phyloP scores from a whole-genome alignment of 2,888 invertebrate species.

The Lutraria lutraria region DNA sequence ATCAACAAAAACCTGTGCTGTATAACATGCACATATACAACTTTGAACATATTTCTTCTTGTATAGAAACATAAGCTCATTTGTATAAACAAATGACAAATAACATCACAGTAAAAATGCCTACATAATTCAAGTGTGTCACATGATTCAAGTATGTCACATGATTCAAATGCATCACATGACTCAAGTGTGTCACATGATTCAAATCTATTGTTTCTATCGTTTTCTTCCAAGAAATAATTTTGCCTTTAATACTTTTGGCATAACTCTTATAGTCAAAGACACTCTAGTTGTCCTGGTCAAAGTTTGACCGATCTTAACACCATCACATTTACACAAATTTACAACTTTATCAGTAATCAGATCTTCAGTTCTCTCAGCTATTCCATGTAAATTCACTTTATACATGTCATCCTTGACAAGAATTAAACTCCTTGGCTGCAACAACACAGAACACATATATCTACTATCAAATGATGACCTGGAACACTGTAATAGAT shows the following conservation, averaged over 20 bases:
- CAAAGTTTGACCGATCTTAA: slow-evolving; percentile 89
- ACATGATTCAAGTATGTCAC: too few relatives aligned
- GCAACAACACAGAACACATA: slow-evolving; percentile 92
- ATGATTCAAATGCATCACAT: too few relatives aligned
- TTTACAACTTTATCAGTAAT: slow-evolving; percentile 87
- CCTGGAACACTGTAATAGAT: slow-evolving; percentile 36
- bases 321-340: slow-evolving; percentile 89
- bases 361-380: slow-evolving; percentile 90
- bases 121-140: too few relatives aligned
- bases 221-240: slow-evolving; percentile 81
- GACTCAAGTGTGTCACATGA: not conserved
- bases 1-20: too few relatives aligned
- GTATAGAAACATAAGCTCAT: too few relatives aligned
- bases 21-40: too few relatives aligned
- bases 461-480: slow-evolving; percentile 84
- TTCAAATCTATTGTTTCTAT: slow-evolving; percentile 26
- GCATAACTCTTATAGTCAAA: slow-evolving; percentile 96
- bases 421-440: slow-evolving; percentile 95
- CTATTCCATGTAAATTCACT: slow-evolving; percentile 95
- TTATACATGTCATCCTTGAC: slow-evolving; percentile 94
- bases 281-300: slow-evolving; percentile 92
- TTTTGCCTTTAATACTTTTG: slow-evolving; percentile 89
- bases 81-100: too few relatives aligned
- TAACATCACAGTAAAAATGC: too few relatives aligned
- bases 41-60: too few relatives aligned